Evolutionary conservation across 2,113 vertebrate species (phyloP).

Genomic region (Pterocles burchelli): DNA sequence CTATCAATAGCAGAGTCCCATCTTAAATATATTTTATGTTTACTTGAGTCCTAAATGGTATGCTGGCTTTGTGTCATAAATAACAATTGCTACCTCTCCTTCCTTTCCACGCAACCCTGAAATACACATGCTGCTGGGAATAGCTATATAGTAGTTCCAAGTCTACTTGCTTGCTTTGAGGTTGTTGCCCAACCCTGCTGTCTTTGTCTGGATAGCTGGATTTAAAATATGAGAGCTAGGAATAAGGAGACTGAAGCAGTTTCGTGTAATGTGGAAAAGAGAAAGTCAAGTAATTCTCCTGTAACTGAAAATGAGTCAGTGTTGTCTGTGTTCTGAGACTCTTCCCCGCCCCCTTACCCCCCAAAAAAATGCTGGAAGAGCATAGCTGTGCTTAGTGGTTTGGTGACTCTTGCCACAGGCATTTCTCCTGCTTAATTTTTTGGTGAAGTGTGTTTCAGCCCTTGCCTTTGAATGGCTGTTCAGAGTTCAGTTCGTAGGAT

Average conservation of each 20-base stretch:
- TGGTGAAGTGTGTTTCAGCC: neutral
- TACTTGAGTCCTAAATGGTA: neutral
- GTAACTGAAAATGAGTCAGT: neutral
- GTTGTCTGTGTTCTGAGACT: neutral
- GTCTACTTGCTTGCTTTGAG: neutral
- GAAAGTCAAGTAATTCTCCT: too few relatives aligned
- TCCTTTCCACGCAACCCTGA: neutral
- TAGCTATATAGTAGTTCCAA: neutral
- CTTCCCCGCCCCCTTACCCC: neutral
- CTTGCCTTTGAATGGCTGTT: neutral
- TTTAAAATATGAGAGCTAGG: neutral
- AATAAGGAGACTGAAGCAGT: neutral
- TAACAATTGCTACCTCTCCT: neutral
- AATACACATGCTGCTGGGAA: neutral
- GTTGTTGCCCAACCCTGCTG: neutral
- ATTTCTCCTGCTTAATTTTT: neutral
- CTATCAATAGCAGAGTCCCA: neutral
- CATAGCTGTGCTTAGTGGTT: neutral
- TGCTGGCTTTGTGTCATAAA: neutral
- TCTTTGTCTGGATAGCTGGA: neutral
- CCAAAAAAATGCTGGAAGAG: neutral
- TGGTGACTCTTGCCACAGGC: neutral
- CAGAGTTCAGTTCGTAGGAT: neutral
- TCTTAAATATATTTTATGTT: neutral
- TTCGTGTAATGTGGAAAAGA: neutral